Base-by-base conservation (phyloP, 2,888 invertebrate genomes). In the Peribatodes rhomboidaria region DNA sequence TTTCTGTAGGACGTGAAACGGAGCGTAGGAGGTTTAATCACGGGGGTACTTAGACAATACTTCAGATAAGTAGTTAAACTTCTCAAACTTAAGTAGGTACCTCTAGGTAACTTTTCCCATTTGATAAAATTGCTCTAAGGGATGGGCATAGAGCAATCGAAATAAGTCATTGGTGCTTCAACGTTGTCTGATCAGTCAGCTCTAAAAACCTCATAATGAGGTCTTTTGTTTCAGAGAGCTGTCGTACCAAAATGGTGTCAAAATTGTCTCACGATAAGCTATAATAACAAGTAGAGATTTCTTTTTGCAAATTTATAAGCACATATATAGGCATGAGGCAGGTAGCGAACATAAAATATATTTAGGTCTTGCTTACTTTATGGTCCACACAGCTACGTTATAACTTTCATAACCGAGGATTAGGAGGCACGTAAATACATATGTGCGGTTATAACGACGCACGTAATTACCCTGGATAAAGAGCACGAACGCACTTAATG, bases 401-500 rank as follows among this genome's bases (percentile, higher is more conserved):
- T 27, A 44, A 33, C 41, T 41, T 49, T 50, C 41, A 55, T 61
- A 55, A 47, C 18, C 9, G 31, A 41, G 49, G 55, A 50, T 61
- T 61, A 61, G 41, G 39, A 42, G 39, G 49, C 53, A 20, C 31
- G 46, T 53, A 52, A 35, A 14, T 16, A 50, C 18, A 33, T 49
- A 41, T 42, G 61, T 55, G 55, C 22, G 49, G 47, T 42, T 49
- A 49, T 61, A 49, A 55, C 39, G 16, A 54, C 47, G 33, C 10
- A 44, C 44, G 55, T 55, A 27, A 55, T 39, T 47, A 47, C 31
- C 18, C 16, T 18, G 20, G 47, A 47, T 61, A 20, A 33, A 22
- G 53, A 39, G 16, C 53, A 61, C 39, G 41, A 54, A 47, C 39
- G 47, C 33, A 39, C 31, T 49, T 47, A 61, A 55, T 49, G 49